phyloP scores from a whole-genome alignment of 2,888 invertebrate species.

The Caradrina clavipalpis region DNA sequence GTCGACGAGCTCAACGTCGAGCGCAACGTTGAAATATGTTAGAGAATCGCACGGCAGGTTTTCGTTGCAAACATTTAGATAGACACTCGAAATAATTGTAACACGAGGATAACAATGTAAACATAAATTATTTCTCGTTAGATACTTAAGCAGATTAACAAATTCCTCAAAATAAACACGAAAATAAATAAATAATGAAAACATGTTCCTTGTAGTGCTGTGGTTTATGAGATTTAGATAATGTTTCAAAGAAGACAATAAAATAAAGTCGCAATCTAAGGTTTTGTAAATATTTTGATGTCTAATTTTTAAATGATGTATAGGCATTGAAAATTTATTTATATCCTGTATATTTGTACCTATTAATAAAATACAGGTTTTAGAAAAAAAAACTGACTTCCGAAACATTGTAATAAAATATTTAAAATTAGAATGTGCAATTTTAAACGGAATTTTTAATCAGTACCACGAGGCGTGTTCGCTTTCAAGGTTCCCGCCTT shows the following conservation, averaged over 20 bases:
- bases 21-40: too few species aligned
- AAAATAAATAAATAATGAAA: conserved; percentile 11
- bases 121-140: background rate
- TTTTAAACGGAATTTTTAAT: background rate
- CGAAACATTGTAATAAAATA: background rate
- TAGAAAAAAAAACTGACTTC: too few species aligned
- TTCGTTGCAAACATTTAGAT: background rate
- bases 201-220: conserved; percentile 1
- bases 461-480: background rate
- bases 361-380: too few species aligned
- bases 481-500: conserved; percentile 36
- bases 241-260: conserved; percentile 2
- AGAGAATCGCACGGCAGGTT: too few species aligned
- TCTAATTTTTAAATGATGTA: background rate
- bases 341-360: too few species aligned
- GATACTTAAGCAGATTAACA: background rate
- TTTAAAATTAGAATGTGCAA: background rate
- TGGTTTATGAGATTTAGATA: conserved; percentile 21
- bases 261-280: background rate
- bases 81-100: conserved; percentile 7
- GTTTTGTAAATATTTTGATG: conserved; percentile 16
- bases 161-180: background rate
- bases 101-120: background rate
- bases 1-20: too few species aligned
- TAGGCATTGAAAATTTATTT: too few species aligned